These are phyloP conservation scores for Pantherophis alleghaniensis DNA, from an alignment of 2,797 vertebrate genomes.

Conservation along the genomic window DNA sequence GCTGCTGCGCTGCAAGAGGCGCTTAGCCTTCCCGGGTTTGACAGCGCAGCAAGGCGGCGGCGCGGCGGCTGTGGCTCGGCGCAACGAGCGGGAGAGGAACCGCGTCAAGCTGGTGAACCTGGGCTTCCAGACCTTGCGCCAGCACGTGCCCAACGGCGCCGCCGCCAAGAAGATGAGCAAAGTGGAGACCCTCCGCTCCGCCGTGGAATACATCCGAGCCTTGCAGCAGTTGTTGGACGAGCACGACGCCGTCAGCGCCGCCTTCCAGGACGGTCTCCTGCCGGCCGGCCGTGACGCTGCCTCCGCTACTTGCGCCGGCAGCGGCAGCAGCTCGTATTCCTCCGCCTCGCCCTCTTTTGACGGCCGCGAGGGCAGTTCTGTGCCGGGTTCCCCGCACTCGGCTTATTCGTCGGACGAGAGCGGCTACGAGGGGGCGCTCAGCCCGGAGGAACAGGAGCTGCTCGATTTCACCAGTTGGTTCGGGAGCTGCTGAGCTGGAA, in stretches of 20 bases:
- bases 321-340: slow-evolving; percentile 73
- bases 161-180: slow-evolving; percentile 98
- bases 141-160: slow-evolving; percentile 91
- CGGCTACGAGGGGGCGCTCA: slow-evolving; percentile 86
- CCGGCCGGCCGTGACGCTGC: slow-evolving; percentile 74
- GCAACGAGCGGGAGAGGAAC: slow-evolving; percentile 93
- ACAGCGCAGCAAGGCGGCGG: slow-evolving; percentile 68
- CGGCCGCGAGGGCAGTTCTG: slow-evolving; percentile 69
- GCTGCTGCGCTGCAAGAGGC: slow-evolving; percentile 87
- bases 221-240: slow-evolving; percentile 89
- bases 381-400: slow-evolving; percentile 86
- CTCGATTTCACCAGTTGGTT: slow-evolving; percentile 93
- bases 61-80: slow-evolving; percentile 87
- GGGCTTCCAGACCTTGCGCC: slow-evolving; percentile 93
- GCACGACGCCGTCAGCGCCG: slow-evolving; percentile 82
- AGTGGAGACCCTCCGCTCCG: slow-evolving; percentile 93
- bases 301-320: background rate
- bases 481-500: slow-evolving; percentile 82
- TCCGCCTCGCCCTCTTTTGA: slow-evolving; percentile 75
- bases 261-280: slow-evolving; percentile 80
- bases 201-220: slow-evolving; percentile 94
- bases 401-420: slow-evolving; percentile 89
- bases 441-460: slow-evolving; percentile 87
- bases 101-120: slow-evolving; percentile 94
- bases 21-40: slow-evolving; percentile 80